Conservation (phyloP, 2,113 vertebrate species). For the Larimichthys crocea region DNA sequence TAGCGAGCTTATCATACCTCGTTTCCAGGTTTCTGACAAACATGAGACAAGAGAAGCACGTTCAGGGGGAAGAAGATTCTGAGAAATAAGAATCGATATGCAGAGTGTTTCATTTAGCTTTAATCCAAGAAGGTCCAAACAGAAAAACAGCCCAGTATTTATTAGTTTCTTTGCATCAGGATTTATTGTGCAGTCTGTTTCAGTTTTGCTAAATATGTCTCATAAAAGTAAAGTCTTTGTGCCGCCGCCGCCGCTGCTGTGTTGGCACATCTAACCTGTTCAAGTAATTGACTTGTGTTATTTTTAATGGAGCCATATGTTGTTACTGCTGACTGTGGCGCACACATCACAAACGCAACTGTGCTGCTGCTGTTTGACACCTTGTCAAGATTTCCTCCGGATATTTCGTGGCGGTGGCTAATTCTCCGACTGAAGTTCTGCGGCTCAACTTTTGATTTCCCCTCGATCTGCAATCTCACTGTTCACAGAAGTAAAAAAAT, state of each 20-base stretch:
- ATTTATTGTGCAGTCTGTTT: slow-evolving; percentile 29
- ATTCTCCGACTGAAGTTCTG: slow-evolving; percentile 22
- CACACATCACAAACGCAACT: slow-evolving; percentile 26
- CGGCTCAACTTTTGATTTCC: slow-evolving; percentile 27
- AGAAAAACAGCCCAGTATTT: background rate
- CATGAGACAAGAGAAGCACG: too few relatives aligned
- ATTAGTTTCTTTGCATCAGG: slow-evolving; percentile 23
- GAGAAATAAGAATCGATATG: background rate
- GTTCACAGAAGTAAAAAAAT: background rate
- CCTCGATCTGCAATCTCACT: background rate
- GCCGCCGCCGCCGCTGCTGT: slow-evolving; percentile 29
- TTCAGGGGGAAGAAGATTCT: background rate
- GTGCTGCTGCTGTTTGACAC: slow-evolving; percentile 53
- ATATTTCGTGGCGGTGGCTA: slow-evolving; percentile 26
- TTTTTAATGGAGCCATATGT: slow-evolving; percentile 78
- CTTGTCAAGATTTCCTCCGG: slow-evolving; percentile 56
- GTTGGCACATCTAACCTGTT: slow-evolving; percentile 67
- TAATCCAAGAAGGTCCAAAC: background rate
- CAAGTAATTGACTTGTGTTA: slow-evolving; percentile 73
- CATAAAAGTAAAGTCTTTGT: slow-evolving; percentile 56
- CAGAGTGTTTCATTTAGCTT: background rate
- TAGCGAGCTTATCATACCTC: too few relatives aligned
- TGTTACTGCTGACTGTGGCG: slow-evolving; percentile 70
- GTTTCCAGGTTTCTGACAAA: too few relatives aligned
- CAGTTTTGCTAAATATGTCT: slow-evolving; percentile 14